phyloP scores from a whole-genome alignment of 2,888 invertebrate species.

The Spilosoma lubricipeda region DNA sequence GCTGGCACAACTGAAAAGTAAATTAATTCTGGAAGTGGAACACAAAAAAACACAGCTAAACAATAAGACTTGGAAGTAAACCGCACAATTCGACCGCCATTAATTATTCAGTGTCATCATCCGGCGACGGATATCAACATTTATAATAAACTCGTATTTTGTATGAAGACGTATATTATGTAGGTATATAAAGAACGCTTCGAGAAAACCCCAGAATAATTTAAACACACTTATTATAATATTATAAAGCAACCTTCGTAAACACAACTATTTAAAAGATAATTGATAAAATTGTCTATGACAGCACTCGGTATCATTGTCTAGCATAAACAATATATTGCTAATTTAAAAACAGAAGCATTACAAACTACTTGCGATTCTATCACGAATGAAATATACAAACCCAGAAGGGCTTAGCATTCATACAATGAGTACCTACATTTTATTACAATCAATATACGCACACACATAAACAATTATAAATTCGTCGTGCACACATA shows the following conservation, averaged over 20 bases:
- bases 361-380: slow-evolving; percentile 8
- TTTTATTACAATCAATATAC: slow-evolving; percentile 55
- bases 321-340: background rate
- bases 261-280: slow-evolving; percentile 8
- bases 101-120: slow-evolving; percentile 77
- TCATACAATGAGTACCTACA: slow-evolving; percentile 52
- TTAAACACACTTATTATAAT: background rate
- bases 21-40: slow-evolving; percentile 77
- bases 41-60: slow-evolving; percentile 67
- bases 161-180: slow-evolving; percentile 27
- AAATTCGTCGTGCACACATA: slow-evolving; percentile 65
- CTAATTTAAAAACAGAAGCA: slow-evolving; percentile 24
- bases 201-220: slow-evolving; percentile 21
- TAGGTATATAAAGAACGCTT: slow-evolving; percentile 24
- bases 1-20: slow-evolving; percentile 68
- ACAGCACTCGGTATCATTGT: background rate
- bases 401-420: slow-evolving; percentile 34
- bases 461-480: slow-evolving; percentile 55
- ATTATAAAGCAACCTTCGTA: slow-evolving; percentile 9
- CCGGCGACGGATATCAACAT: slow-evolving; percentile 54
- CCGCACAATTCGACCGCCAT: slow-evolving; percentile 64
- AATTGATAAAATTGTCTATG: slow-evolving; percentile 8
- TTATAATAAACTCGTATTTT: slow-evolving; percentile 51
- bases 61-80: slow-evolving; percentile 56
- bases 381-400: slow-evolving; percentile 22